phyloP scores from a whole-genome alignment of 2,113 vertebrate species.

The Excalfactoria chinensis region DNA sequence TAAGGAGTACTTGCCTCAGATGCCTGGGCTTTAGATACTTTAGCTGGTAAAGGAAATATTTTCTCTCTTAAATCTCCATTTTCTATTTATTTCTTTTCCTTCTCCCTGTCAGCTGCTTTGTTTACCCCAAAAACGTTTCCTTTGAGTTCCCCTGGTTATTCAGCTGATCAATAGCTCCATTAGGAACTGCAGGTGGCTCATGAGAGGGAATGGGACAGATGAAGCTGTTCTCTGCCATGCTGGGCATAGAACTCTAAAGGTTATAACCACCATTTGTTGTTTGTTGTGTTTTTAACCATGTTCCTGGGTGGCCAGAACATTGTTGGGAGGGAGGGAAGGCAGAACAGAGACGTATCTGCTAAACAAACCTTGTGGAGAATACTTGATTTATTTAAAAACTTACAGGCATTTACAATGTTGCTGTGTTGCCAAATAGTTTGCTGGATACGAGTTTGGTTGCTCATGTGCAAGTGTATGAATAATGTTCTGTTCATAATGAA shows the following conservation, averaged over 20 bases:
- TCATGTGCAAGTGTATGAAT: constrained; percentile 72
- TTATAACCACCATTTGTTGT: neutral
- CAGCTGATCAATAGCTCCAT: neutral
- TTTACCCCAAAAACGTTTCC: constrained; percentile 3
- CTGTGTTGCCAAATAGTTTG: constrained; percentile 77
- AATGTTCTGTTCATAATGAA: constrained; percentile 73
- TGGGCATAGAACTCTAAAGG: constrained; percentile 32
- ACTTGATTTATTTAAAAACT: constrained; percentile 58
- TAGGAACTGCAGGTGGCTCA: constrained; percentile 63
- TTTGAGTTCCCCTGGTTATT: constrained; percentile 12
- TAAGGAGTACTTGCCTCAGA: constrained; percentile 46
- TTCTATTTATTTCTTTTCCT: neutral
- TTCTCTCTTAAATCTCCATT: constrained; percentile 44
- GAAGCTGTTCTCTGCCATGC: constrained; percentile 14
- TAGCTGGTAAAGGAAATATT: constrained; percentile 12
- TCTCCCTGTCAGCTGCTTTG: neutral
- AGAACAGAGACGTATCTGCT: constrained; percentile 46
- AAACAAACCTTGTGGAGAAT: constrained; percentile 51
- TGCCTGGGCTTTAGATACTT: constrained; percentile 61
- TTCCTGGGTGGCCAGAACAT: constrained; percentile 59
- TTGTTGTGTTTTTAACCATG: constrained; percentile 39
- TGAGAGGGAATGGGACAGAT: neutral
- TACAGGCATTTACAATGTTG: constrained; percentile 64
- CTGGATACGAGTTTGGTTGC: constrained; percentile 71
- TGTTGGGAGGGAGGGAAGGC: constrained; percentile 22